Evolutionary conservation across 2,113 vertebrate species (phyloP), one percentile per base, ranked within the genome.

Genomic region (Onychorhynchus coronatus): DNA sequence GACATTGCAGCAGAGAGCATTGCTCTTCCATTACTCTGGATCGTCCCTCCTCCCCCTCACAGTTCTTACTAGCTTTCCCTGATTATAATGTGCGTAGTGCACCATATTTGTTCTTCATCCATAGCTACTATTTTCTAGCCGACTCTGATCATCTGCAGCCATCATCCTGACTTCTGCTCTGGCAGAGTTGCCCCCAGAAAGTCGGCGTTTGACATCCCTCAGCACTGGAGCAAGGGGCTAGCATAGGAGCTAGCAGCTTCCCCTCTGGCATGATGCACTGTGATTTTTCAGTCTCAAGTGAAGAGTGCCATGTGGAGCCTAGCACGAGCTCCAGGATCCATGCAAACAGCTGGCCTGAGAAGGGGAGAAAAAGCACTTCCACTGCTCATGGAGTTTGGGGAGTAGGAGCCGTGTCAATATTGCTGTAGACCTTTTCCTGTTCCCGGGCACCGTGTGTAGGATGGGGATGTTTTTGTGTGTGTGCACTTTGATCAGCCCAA

Each of bases 221-320:
- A 80, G 67, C 58, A 24, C 24, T 31, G 16, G 46, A 62, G 50
- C 0, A 0, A 68, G 37, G 42, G 27, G 14, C n/a, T 76, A 11
- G 16, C 3, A 4, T 30, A 46, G 58, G 39, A 50, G 7, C 13
- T 72, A 44, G 17, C 42, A 91, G 52, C 18, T 28, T 73, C 35
- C 28, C 3, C 1, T 33, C 53, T 66, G 50, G 46, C 61, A 42
- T n/a, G 25, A 7, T 8, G 2, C 46, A 14, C 13, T 22, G 28
- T 27, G 33, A 9, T 42, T 93, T 83, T 91, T 68, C 31, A 42
- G 4, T 50, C 22, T 84, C 63, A 55, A 73, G 20, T 68, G 17
- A 62, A 62, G 71, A 71, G 5, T 25, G 19, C 33, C 33, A 42
- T 28, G 35, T 35, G 46, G 46, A 87, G 56, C 19, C 23, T 25